Percentiles rank a stretch among this genome's conserved stretches.
Evolutionary conservation across 2,888 invertebrate species (phyloP).

Genomic region (Tricholauxania praeusta): DNA sequence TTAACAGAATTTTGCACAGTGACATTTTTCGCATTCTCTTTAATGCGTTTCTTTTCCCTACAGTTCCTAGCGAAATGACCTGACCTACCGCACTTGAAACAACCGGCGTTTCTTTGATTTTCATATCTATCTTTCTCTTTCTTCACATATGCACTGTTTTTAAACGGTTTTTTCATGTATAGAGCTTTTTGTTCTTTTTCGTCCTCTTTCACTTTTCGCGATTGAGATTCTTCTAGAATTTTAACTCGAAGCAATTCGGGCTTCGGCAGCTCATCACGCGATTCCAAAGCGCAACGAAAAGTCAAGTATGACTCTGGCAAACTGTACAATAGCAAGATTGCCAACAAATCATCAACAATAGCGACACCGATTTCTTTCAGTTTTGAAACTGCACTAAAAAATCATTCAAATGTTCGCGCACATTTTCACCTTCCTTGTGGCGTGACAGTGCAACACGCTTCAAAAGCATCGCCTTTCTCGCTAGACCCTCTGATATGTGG

Average conservation of each 20-base stretch:
- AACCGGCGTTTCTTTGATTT: no score
- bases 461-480: conserved; percentile 63
- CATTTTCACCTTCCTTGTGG: conserved; percentile 57
- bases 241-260: conserved; percentile 45
- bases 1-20: no score
- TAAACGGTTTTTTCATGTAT: conserved; percentile 29
- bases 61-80: conserved; percentile 34
- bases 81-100: conserved; percentile 27
- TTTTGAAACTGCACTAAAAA: conserved; percentile 62
- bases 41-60: conserved; percentile 13
- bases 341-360: conserved; percentile 55
- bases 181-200: conserved; percentile 36
- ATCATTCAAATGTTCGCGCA: conserved; percentile 56
- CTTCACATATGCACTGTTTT: conserved; percentile 23
- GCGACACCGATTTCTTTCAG: conserved; percentile 56
- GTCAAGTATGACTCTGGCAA: conserved; percentile 56
- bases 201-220: conserved; percentile 44
- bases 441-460: conserved; percentile 59
- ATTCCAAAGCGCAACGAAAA: conserved; percentile 60
- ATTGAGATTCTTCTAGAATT: no score
- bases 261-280: conserved; percentile 52
- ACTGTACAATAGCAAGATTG: conserved; percentile 59
- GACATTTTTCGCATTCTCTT: conserved; percentile 14
- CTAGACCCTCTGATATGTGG: conserved; percentile 61
- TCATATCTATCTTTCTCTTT: no score